A percentile compares a stretch with the other conserved stretches of the same genome.
Evolutionary conservation across 2,113 vertebrate genomes (phyloP).

Genomic region (Hyperoodon ampullatus): DNA sequence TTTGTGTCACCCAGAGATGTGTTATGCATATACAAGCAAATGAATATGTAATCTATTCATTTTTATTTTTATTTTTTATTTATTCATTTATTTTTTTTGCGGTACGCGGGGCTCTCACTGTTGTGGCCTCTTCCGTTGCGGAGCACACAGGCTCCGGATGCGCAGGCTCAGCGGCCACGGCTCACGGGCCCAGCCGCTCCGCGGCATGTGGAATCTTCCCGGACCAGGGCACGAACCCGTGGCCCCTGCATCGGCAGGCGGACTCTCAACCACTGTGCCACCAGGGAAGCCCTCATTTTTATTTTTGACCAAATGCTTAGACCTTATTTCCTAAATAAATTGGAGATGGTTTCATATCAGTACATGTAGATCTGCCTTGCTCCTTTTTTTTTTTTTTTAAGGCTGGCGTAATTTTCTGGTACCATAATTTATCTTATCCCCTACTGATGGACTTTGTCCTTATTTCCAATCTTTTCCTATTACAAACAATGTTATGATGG

Average conservation of each 20-base stretch:
- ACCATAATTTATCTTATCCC: neutral
- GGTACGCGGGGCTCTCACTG: too few species aligned
- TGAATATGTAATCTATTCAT: neutral
- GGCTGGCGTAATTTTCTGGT: neutral
- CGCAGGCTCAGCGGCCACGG: too few species aligned
- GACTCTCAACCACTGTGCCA: too few species aligned
- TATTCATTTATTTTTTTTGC: too few species aligned
- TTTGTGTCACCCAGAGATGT: neutral
- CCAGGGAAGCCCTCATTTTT: neutral
- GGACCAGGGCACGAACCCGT: too few species aligned
- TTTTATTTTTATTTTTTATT: neutral
- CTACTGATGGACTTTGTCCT: neutral
- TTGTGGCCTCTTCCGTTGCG: too few species aligned
- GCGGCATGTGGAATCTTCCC: too few species aligned
- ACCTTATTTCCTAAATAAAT: neutral
- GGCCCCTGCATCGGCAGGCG: too few species aligned
- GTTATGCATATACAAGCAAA: conserved; percentile 10
- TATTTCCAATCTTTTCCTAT: neutral
- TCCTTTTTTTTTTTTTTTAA: neutral
- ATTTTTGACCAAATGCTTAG: neutral
- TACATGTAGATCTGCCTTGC: neutral
- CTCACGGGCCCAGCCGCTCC: too few species aligned
- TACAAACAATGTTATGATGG: neutral
- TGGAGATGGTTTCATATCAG: neutral
- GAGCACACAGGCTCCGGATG: too few species aligned